A percentile compares a stretch with the other conserved stretches of the same genome.
Conservation (phyloP, 2,888 invertebrate species). For the Thecophora atra region DNA sequence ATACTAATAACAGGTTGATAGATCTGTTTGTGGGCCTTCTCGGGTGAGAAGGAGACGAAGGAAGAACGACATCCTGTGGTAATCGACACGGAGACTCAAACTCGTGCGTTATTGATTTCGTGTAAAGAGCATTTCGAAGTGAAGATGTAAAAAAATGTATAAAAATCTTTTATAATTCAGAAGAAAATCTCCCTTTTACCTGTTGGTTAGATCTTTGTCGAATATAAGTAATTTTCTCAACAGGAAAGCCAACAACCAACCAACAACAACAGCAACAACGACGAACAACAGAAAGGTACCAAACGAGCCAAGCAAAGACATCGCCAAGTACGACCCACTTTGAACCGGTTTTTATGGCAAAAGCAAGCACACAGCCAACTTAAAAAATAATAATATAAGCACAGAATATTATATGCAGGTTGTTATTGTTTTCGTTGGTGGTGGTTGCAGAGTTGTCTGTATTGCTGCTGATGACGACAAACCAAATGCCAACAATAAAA, state of each 20-base stretch:
- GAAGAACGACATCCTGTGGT: conserved; percentile 5
- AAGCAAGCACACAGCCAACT: neutral
- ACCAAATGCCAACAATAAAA: conserved; percentile 22
- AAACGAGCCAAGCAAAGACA: conserved; percentile 41
- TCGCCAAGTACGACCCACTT: conserved; percentile 59
- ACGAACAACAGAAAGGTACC: conserved; percentile 2
- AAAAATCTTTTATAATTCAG: neutral
- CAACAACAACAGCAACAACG: conserved; percentile 25
- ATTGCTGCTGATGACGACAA: conserved; percentile 27
- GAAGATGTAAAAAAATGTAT: conserved; percentile 4
- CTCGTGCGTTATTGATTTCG: too few species aligned
- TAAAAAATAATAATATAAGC: too few species aligned
- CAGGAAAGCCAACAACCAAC: conserved; percentile 17
- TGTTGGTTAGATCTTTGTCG: neutral
- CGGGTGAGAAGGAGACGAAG: neutral
- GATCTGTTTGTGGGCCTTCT: conserved; percentile 1
- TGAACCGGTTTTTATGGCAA: conserved; percentile 54
- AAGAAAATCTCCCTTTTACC: neutral
- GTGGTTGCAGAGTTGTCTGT: neutral
- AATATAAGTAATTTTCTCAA: neutral
- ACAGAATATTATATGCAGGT: neutral
- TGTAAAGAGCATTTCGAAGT: conserved; percentile 3
- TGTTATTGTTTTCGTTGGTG: conserved; percentile 16
- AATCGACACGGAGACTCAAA: neutral
- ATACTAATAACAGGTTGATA: conserved; percentile 31